phyloP scores from a whole-genome alignment of 2,888 invertebrate species.

The Athalia circularis region DNA sequence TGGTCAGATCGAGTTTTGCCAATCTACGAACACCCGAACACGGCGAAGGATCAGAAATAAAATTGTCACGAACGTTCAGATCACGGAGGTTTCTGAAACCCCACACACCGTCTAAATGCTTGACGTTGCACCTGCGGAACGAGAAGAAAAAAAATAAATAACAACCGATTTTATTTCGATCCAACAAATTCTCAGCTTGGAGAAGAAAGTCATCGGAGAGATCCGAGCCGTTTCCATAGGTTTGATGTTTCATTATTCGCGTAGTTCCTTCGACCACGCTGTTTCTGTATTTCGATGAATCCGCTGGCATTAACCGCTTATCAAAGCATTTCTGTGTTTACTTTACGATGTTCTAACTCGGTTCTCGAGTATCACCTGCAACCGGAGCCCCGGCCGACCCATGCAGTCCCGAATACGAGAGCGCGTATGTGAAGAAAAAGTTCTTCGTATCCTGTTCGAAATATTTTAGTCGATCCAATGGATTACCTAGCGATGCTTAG shows the following conservation, averaged over 20 bases:
- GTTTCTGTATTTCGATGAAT: neutral
- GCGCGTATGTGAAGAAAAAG: neutral
- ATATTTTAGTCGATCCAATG: neutral
- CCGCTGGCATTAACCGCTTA: neutral
- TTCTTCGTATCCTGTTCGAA: neutral
- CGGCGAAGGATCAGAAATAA: conserved; percentile 48
- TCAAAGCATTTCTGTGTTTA: conserved; percentile 16
- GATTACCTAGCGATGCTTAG: conserved; percentile 50
- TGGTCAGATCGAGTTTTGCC: conserved; percentile 45
- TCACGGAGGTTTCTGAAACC: conserved; percentile 48
- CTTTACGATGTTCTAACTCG: conserved; percentile 14
- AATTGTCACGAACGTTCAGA: conserved; percentile 50
- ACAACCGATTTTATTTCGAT: neutral
- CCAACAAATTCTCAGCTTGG: neutral
- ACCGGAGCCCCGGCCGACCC: conserved; percentile 9
- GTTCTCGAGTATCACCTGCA: neutral
- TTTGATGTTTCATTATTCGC: neutral
- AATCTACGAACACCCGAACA: conserved; percentile 51
- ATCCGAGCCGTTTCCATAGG: too few relatives aligned
- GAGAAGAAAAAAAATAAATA: neutral
- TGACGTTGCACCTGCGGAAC: conserved; percentile 49
- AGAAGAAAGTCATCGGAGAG: neutral
- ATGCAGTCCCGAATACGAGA: conserved; percentile 21
- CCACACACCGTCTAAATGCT: conserved; percentile 51
- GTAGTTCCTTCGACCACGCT: neutral